These are phyloP conservation scores for Heliconius charithonia DNA, from an alignment of 2,888 invertebrate species.

Conservation along the genomic window DNA sequence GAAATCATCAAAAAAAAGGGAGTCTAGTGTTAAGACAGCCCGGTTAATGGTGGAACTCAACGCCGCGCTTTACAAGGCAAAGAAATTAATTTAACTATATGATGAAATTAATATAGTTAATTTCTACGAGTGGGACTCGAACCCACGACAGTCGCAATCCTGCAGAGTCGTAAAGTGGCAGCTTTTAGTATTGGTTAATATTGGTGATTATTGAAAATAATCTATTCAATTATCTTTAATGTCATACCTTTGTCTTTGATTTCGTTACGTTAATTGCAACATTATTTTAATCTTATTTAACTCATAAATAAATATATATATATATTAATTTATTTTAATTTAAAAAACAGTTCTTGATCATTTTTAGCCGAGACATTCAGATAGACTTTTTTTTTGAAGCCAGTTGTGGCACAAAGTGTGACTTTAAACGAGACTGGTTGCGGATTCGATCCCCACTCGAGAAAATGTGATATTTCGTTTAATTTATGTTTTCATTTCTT, in stretches of 20 bases:
- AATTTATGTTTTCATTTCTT: too few relatives aligned
- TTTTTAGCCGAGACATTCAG: background rate
- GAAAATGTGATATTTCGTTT: too few relatives aligned
- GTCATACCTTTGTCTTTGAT: background rate
- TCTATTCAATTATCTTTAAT: background rate
- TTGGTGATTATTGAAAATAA: too few relatives aligned
- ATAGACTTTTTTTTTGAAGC: too few relatives aligned
- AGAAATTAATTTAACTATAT: too few relatives aligned
- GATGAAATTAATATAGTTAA: too few relatives aligned
- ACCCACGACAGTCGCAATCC: background rate
- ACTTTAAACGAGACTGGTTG: too few relatives aligned
- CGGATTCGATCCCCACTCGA: too few relatives aligned
- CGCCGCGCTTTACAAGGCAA: background rate
- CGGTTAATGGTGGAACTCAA: background rate
- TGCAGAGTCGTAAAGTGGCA: too few relatives aligned
- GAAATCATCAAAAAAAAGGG: too few relatives aligned
- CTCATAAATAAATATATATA: background rate
- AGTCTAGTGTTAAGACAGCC: background rate
- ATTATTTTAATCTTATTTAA: background rate
- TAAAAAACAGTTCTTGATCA: background rate
- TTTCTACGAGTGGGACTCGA: too few relatives aligned
- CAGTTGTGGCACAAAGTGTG: too few relatives aligned
- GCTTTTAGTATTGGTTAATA: background rate
- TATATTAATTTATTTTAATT: background rate
- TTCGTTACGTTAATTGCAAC: background rate